A percentile compares a stretch with the other conserved stretches of the same genome.
These are phyloP conservation scores for Orientallactaga sibirica DNA, from an alignment of 2,797 vertebrate species.

Conservation along the genomic window DNA sequence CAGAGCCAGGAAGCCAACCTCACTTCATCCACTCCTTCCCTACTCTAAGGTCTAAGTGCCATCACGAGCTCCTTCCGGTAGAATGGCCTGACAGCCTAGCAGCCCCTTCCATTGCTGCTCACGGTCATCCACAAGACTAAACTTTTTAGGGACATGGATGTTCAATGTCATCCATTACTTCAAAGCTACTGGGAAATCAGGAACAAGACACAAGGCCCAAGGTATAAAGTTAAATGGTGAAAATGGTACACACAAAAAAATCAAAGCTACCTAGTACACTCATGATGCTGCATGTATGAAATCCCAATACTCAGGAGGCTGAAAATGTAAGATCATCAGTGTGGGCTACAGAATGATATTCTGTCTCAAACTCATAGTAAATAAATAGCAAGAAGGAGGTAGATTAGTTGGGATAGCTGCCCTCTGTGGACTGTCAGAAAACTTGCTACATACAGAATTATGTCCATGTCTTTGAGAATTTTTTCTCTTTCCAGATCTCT, in stretches of 20 bases:
- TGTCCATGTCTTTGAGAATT: background rate
- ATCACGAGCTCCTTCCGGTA: accelerated
- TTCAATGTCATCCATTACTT: background rate
- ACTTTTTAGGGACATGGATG: background rate
- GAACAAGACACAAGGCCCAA: background rate
- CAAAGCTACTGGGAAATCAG: background rate
- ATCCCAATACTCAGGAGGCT: background rate
- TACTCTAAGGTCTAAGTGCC: background rate
- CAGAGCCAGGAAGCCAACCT: background rate
- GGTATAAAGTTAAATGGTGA: background rate
- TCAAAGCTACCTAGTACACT: background rate
- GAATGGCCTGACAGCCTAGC: accelerated
- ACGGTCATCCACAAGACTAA: background rate
- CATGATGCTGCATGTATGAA: background rate
- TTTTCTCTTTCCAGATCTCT: background rate
- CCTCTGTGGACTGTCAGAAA: background rate
- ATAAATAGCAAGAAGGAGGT: too few species aligned
- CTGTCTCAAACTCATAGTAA: background rate
- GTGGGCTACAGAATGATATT: background rate
- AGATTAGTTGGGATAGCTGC: too few species aligned
- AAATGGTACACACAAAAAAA: background rate
- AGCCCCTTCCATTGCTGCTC: accelerated
- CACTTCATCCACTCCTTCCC: background rate
- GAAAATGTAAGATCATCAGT: background rate
- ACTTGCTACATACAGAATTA: accelerated